These are phyloP conservation scores for Tribolium freemani DNA, from an alignment of 2,888 invertebrate genomes.

Conservation along the genomic window DNA sequence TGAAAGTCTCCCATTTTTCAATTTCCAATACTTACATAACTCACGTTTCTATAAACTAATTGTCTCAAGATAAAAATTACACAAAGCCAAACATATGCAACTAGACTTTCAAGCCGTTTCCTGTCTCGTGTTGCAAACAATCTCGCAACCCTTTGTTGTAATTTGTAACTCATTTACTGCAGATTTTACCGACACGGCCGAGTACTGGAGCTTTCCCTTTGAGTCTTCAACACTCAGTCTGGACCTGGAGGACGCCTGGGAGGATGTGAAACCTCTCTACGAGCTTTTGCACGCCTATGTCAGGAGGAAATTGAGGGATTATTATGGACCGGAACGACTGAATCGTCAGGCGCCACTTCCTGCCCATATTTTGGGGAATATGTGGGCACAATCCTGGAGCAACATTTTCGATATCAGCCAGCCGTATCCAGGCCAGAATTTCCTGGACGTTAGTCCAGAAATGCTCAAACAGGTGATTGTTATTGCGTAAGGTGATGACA, in stretches of 20 bases:
- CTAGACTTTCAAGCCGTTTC: constrained; percentile 36
- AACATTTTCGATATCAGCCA: constrained; percentile 85
- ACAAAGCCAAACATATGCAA: constrained; percentile 37
- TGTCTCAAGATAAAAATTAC: constrained; percentile 26
- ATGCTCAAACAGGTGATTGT: constrained; percentile 80
- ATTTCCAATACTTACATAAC: neutral
- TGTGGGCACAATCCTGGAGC: constrained; percentile 92
- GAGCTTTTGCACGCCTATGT: constrained; percentile 92
- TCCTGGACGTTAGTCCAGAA: constrained; percentile 86
- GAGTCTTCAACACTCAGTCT: constrained; percentile 82
- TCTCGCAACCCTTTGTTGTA: constrained; percentile 62
- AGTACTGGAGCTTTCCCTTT: constrained; percentile 91
- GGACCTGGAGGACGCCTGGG: constrained; percentile 87
- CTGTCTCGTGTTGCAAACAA: constrained; percentile 25
- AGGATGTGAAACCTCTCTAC: constrained; percentile 88
- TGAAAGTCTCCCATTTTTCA: constrained; percentile 2
- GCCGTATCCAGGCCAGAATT: constrained; percentile 86
- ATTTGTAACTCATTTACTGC: too few relatives aligned
- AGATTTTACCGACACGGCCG: constrained; percentile 89
- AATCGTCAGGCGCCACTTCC: constrained; percentile 86
- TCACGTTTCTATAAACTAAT: constrained; percentile 2
- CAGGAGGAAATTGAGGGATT: constrained; percentile 83
- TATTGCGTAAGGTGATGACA: too few relatives aligned
- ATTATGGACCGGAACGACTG: constrained; percentile 87
- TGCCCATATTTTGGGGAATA: constrained; percentile 88